Conservation (phyloP, 2,797 vertebrate genomes). For the Siniperca scherzeri region DNA sequence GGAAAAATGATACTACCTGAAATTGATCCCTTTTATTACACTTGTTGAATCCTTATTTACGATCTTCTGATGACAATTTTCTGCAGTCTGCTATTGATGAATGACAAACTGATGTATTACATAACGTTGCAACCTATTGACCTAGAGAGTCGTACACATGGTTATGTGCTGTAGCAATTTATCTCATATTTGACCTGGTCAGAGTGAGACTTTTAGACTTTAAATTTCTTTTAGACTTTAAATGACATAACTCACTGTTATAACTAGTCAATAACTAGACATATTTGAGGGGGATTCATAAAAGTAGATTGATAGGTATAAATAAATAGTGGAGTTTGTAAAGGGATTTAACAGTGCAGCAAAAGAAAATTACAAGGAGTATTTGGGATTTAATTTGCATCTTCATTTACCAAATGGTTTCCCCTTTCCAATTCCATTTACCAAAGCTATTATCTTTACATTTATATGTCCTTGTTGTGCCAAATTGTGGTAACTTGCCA, state of each 20-base stretch:
- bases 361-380: background rate
- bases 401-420: background rate
- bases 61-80: background rate
- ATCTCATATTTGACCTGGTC: background rate
- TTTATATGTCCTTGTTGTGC: background rate
- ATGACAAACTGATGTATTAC: background rate
- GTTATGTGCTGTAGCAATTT: background rate
- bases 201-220: background rate
- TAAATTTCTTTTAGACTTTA: background rate
- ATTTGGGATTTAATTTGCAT: background rate
- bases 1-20: constrained; percentile 20
- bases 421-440: background rate
- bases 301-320: background rate
- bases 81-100: background rate
- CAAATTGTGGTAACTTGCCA: background rate
- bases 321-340: background rate
- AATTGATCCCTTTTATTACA: background rate
- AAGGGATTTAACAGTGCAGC: background rate
- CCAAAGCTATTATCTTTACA: background rate
- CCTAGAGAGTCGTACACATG: background rate
- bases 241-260: background rate
- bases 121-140: too few species aligned
- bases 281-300: background rate
- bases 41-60: constrained; percentile 12
- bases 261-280: background rate